A percentile compares a stretch with the other conserved stretches of the same genome.
phyloP scores from a whole-genome alignment of 2,113 vertebrate species.

The Chloropsis cyanopogon region DNA sequence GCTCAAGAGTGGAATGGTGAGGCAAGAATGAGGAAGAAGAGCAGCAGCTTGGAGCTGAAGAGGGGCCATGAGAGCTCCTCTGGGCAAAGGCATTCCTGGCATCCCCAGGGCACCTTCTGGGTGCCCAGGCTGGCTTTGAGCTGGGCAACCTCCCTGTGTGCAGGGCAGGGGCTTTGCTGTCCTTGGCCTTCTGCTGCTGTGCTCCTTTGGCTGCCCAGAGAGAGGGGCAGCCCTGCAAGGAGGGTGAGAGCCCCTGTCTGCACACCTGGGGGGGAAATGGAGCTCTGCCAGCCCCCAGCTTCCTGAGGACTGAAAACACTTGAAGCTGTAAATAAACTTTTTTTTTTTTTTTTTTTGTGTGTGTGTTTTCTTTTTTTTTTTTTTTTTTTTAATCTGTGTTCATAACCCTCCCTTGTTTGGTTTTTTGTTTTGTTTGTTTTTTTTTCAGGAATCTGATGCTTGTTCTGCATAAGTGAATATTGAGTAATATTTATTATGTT shows the following conservation, averaged over 20 bases:
- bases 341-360: not conserved
- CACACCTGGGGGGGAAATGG: not conserved
- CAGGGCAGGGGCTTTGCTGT: not conserved
- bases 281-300: not conserved
- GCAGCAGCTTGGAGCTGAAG: not conserved
- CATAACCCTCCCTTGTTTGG: not conserved
- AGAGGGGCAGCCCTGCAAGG: not conserved
- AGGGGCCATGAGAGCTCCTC: accelerated
- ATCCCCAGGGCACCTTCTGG: too few species aligned
- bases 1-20: not conserved
- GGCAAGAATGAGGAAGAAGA: not conserved
- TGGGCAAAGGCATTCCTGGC: not conserved
- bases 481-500: not conserved
- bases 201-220: not conserved
- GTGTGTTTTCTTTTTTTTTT: not conserved
- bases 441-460: not conserved
- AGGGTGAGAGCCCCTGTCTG: not conserved
- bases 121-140: accelerated
- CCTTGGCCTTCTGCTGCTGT: not conserved
- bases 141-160: not conserved
- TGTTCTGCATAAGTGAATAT: not conserved
- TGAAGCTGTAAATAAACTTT: not conserved
- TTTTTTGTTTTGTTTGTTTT: not conserved
- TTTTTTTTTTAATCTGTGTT: not conserved
- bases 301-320: not conserved